Conservation (phyloP, 2,113 vertebrate species). For the Pagrus major region DNA sequence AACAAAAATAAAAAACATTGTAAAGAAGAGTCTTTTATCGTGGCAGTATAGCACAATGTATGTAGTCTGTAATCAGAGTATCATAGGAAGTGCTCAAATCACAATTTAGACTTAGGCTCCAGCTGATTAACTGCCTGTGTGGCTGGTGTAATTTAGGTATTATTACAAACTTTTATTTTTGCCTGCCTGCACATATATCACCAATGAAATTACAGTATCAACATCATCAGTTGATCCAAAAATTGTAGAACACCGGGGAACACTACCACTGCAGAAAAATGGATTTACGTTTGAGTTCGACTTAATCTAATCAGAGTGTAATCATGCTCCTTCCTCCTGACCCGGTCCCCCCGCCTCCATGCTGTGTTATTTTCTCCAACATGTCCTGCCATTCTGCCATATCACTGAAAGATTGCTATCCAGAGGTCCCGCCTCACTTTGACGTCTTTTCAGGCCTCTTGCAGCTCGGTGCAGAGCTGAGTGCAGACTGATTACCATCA, state of each 20-base stretch:
- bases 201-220: neutral
- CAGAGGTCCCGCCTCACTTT: conserved; percentile 46
- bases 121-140: neutral
- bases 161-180: neutral
- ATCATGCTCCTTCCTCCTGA: conserved; percentile 20
- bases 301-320: neutral
- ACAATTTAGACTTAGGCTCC: no score
- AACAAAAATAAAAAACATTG: no score
- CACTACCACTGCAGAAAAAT: neutral
- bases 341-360: neutral
- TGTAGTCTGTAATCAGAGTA: no score
- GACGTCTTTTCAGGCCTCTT: conserved; percentile 46
- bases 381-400: conserved; percentile 42
- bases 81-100: no score
- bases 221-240: neutral
- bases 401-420: conserved; percentile 63
- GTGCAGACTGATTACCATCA: conserved; percentile 81
- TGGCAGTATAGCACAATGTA: no score
- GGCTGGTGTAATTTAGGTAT: neutral
- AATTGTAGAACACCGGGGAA: no score
- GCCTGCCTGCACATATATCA: neutral
- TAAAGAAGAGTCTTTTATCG: no score
- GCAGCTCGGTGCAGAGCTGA: conserved; percentile 31
- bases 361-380: conserved; percentile 27
- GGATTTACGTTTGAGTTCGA: neutral